Conservation (phyloP, 2,888 invertebrate species). For the Entomobrya multifasciata region DNA sequence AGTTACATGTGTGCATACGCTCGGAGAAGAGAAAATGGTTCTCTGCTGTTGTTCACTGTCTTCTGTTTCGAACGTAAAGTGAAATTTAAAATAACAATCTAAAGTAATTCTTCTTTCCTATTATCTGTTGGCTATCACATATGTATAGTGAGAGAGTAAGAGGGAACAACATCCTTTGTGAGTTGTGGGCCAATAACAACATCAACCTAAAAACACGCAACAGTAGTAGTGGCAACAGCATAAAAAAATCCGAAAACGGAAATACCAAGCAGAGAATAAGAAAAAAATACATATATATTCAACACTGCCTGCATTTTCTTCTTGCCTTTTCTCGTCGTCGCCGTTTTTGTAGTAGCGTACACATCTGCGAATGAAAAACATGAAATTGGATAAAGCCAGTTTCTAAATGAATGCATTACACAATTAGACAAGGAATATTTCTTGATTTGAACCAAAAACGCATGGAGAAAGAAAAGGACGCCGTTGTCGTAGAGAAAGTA, state of each 20-base stretch:
- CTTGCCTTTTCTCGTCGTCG: too few relatives aligned
- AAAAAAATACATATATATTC: neutral
- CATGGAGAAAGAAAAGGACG: neutral
- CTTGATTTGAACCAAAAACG: neutral
- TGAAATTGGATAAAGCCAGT: constrained; percentile 57
- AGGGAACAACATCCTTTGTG: neutral
- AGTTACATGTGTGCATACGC: too few relatives aligned
- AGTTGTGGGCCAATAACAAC: neutral
- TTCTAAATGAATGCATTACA: constrained; percentile 54
- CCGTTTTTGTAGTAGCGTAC: constrained; percentile 14
- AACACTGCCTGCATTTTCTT: constrained; percentile 2
- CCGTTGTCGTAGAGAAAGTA: neutral
- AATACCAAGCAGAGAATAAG: neutral
- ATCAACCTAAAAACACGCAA: neutral
- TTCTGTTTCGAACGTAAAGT: constrained; percentile 29
- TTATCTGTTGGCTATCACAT: neutral
- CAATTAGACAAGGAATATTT: constrained; percentile 53
- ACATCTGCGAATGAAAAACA: constrained; percentile 52
- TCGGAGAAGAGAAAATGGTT: neutral
- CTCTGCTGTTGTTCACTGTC: too few relatives aligned
- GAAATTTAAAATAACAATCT: constrained; percentile 46
- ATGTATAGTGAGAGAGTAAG: neutral
- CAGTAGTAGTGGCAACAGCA: neutral
- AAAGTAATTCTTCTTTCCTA: constrained; percentile 33
- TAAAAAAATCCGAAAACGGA: constrained; percentile 64